Conservation (phyloP, 1,140 invertebrate genomes). For the Stratiolaelaps scimitus region DNA sequence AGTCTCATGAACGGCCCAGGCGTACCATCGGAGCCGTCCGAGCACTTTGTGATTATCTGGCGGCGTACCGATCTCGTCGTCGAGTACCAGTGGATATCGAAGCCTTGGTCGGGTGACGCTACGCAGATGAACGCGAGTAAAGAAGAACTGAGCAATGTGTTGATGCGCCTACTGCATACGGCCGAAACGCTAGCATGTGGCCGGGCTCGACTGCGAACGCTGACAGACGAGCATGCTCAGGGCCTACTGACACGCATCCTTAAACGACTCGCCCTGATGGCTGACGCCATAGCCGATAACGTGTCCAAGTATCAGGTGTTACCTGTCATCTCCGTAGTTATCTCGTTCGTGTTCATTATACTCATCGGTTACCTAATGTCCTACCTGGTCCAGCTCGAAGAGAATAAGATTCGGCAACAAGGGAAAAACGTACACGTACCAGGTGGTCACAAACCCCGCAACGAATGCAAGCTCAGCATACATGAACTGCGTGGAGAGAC, state of each 20-base stretch:
- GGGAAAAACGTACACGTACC: conserved; percentile 19
- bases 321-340: conserved; percentile 63
- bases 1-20: conserved; percentile 52
- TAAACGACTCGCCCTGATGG: conserved; percentile 52
- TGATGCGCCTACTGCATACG: conserved; percentile 56
- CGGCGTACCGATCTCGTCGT: conserved; percentile 63
- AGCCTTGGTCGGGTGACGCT: conserved; percentile 41
- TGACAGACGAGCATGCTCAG: conserved; percentile 55
- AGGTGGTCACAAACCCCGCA: conserved; percentile 21
- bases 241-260: conserved; percentile 58
- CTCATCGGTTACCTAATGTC: conserved; percentile 73
- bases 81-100: conserved; percentile 70
- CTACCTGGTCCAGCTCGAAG: conserved; percentile 59
- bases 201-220: conserved; percentile 39
- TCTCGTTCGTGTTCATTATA: conserved; percentile 64
- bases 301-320: conserved; percentile 66
- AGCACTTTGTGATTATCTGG: conserved; percentile 71
- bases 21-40: conserved; percentile 39
- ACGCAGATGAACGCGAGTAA: conserved; percentile 56
- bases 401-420: conserved; percentile 31
- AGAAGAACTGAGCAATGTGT: conserved; percentile 54
- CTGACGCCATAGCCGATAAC: conserved; percentile 56
- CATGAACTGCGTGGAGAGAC: conserved; percentile 88
- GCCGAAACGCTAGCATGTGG: conserved; percentile 47
- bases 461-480: conserved; percentile 49